Conservation (phyloP, 30 jellyfish, hydroid and myxozoan genomes). For the Euphysa ruthae region DNA sequence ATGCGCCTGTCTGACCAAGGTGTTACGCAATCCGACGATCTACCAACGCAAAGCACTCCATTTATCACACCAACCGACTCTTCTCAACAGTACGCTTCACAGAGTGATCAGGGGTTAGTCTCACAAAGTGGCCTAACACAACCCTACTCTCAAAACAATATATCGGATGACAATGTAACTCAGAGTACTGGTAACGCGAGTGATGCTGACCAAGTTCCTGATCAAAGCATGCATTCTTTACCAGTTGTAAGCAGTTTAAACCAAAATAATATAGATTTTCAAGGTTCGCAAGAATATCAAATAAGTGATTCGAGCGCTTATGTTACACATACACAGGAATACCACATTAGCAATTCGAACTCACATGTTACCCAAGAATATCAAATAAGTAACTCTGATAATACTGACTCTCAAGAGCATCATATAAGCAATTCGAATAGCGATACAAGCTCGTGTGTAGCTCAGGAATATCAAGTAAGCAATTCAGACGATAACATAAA, state of each 20-base stretch:
- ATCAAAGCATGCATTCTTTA: conserved; percentile 13
- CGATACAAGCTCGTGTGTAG: too few relatives aligned
- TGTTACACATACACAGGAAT: too few relatives aligned
- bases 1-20: conserved; percentile 32
- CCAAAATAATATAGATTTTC: conserved; percentile 1
- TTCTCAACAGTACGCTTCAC: background rate
- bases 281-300: background rate
- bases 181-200: background rate
- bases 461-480: too few relatives aligned
- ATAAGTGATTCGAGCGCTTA: too few relatives aligned
- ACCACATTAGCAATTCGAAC: too few relatives aligned
- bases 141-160: background rate
- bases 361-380: too few relatives aligned
- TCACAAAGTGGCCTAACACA: conserved; percentile 18
- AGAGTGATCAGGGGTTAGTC: conserved; percentile 10
- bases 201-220: conserved; percentile 21
- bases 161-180: background rate
- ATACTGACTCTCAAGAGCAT: too few relatives aligned
- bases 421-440: too few relatives aligned
- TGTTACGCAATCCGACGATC: conserved; percentile 5
- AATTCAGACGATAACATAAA: too few relatives aligned
- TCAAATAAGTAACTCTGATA: too few relatives aligned
- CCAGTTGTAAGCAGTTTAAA: background rate
- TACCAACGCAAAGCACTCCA: conserved; percentile 15
- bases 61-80: conserved; percentile 12